These are phyloP conservation scores for Ascaphus truei DNA, from an alignment of 2,113 vertebrate species.

Conservation along the genomic window DNA sequence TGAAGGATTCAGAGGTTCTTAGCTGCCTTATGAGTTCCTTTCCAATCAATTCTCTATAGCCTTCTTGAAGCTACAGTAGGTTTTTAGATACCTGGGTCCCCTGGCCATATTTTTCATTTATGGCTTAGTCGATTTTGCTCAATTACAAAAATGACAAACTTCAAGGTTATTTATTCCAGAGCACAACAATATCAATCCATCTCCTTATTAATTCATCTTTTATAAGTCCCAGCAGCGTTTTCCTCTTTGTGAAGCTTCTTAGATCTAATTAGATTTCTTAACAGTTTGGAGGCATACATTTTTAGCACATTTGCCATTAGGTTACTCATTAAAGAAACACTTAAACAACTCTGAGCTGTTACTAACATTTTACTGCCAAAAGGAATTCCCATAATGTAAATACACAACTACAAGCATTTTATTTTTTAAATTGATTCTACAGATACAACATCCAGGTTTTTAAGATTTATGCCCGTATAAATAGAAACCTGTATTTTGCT, in stretches of 20 bases:
- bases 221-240: neutral
- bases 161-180: constrained; percentile 29
- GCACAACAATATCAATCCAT: neutral
- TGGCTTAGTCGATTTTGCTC: constrained; percentile 16
- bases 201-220: neutral
- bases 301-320: neutral
- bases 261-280: constrained; percentile 21
- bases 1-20: neutral
- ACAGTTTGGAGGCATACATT: constrained; percentile 30
- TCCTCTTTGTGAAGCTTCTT: neutral
- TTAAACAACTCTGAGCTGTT: neutral
- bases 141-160: constrained; percentile 25
- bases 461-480: no score
- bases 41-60: neutral
- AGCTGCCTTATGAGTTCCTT: neutral
- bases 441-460: no score
- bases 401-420: no score
- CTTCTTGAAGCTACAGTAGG: neutral
- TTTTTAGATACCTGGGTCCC: neutral
- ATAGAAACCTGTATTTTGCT: no score
- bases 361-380: neutral
- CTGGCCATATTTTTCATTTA: constrained; percentile 22
- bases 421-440: no score
- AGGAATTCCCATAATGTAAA: neutral
- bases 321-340: neutral